Percentiles rank a stretch among this genome's conserved stretches.
These are phyloP conservation scores for Endomychus coccineus DNA, from an alignment of 2,888 invertebrate species.

Conservation along the genomic window DNA sequence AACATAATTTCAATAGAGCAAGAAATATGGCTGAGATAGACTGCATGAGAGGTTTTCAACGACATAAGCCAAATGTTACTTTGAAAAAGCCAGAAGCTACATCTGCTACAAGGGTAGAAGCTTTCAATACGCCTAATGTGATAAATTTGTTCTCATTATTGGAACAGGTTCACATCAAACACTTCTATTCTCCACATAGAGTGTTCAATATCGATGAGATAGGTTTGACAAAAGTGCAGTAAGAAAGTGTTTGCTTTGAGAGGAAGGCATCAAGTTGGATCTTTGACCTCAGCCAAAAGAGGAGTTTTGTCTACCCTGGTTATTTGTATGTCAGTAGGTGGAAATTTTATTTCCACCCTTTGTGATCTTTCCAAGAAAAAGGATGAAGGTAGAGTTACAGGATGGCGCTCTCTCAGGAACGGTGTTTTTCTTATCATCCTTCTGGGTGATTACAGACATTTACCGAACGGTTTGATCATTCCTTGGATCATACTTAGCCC, in stretches of 20 bases:
- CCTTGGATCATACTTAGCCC: background rate
- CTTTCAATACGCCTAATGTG: background rate
- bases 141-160: background rate
- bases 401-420: conserved; percentile 1
- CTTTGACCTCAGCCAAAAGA: background rate
- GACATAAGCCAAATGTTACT: background rate
- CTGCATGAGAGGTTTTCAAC: background rate
- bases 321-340: conserved; percentile 1
- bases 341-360: background rate
- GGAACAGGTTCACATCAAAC: background rate
- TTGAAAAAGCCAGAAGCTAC: background rate
- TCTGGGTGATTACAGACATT: background rate
- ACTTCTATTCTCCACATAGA: background rate
- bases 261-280: background rate
- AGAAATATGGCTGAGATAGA: background rate
- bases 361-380: background rate
- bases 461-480: background rate
- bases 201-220: conserved; percentile 1
- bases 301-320: conserved; percentile 1
- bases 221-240: conserved; percentile 1
- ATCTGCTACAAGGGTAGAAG: conserved; percentile 1
- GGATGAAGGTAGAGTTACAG: conserved; percentile 1
- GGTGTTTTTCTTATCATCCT: background rate
- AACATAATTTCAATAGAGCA: background rate
- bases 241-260: background rate